Percentiles rank a stretch among this genome's conserved stretches.
phyloP scores from a whole-genome alignment of 2,797 vertebrate species.

The Trichosurus vulpecula region DNA sequence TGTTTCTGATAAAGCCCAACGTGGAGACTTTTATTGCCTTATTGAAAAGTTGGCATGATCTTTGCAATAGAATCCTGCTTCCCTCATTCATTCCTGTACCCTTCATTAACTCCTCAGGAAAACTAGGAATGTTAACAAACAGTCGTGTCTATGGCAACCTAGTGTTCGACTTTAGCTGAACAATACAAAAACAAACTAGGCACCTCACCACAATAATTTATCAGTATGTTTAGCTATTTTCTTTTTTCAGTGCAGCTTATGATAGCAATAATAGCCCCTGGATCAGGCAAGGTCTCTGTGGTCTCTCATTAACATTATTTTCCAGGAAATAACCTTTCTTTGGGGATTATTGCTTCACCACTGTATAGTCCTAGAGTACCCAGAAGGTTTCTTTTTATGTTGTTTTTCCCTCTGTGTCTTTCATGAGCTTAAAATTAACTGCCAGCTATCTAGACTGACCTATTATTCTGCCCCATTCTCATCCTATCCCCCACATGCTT shows the following conservation, averaged over 20 bases:
- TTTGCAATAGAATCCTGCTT: constrained; percentile 10
- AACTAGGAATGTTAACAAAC: not conserved
- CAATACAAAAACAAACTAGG: not conserved
- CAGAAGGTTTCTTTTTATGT: constrained; percentile 1
- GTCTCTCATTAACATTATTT: constrained; percentile 2
- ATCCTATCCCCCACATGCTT: not conserved
- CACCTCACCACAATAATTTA: not conserved
- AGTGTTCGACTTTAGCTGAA: not conserved
- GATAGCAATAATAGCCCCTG: not conserved
- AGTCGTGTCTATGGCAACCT: not conserved
- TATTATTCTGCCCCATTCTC: not conserved
- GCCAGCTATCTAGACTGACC: not conserved
- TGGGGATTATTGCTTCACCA: not conserved
- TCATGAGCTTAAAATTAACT: not conserved
- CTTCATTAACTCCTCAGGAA: constrained; percentile 32
- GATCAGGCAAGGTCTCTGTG: constrained; percentile 25
- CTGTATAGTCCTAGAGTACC: constrained; percentile 26
- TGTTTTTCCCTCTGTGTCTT: constrained; percentile 31
- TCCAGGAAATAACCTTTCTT: not conserved
- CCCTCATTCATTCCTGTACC: constrained; percentile 10
- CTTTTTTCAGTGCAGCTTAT: constrained; percentile 8
- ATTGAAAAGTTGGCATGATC: constrained; percentile 28
- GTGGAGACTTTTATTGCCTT: constrained; percentile 37
- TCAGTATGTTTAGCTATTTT: constrained; percentile 9
- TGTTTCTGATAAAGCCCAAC: constrained; percentile 53